Evolutionary conservation across 2,797 vertebrate genomes (phyloP), one percentile per base, ranked within the genome.

Genomic region (Gouania willdenowi): DNA sequence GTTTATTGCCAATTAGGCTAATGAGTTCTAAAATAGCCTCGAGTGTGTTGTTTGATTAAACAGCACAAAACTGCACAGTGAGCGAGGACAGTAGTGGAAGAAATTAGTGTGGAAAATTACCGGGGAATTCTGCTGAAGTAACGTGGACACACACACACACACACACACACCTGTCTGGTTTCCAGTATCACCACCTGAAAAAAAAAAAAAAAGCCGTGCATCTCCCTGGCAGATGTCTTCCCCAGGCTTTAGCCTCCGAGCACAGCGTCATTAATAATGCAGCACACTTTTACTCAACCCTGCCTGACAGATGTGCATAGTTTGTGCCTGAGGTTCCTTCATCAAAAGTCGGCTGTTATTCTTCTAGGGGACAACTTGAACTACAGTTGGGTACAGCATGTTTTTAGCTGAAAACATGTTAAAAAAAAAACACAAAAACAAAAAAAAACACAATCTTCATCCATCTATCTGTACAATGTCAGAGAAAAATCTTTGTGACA

Each of bases 1-100:
- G 66, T 86, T 86, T 85, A 89, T 81, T 86, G 84, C 77, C 84
- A 89, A 88, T 90, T 88, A 87, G 84, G 83, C 77, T 88, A 90
- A 90, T 85, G 81, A 87, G 84, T 79, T 80, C 65, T 70, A 77
- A 81, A 85, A 87, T 67, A 79, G 77, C 86, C 85, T 67, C 57
- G 57, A 87, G 88, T 75, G 77, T 69, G 66, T 49, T 82, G 65
- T 78, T 49, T 75, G 71, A 82, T 66, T 84, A 82, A 79, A 59
- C 60, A 66, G 63, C 26, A 32, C 46, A 45, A 44, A 78, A 56
- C 48, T 18, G 30, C 51, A 60, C 56, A 18, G 40, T 28, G 32
- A 46, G 47, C 62, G 39, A 19, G 26, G 31, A 45, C 27, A 17
- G 23, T 28, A 61, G 44, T 51, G 51, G 28, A 50, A 23, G 29